phyloP scores from a whole-genome alignment of 2,797 vertebrate genomes.

The Parauchenoglanis ngamensis region DNA sequence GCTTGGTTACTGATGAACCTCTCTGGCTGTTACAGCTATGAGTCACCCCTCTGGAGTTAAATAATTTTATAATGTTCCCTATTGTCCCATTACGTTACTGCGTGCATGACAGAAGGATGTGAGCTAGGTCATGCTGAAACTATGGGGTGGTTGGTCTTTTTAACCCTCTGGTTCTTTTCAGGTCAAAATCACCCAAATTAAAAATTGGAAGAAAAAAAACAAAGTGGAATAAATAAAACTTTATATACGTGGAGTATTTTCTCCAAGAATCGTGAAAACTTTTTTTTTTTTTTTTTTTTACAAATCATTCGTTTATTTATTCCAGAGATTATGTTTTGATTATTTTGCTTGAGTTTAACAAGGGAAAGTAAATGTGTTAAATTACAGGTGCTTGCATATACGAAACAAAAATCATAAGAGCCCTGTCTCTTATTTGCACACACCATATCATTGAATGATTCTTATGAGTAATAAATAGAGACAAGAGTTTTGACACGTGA shows the following conservation, averaged over 20 bases:
- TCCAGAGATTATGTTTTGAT: not conserved
- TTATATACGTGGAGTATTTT: not conserved
- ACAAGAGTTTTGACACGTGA: not conserved
- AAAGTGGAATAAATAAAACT: not conserved
- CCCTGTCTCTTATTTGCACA: not conserved
- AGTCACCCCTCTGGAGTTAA: slow-evolving; percentile 45
- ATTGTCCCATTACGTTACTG: slow-evolving; percentile 15
- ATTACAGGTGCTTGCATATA: not conserved
- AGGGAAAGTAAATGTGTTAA: not conserved
- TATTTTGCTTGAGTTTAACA: not conserved
- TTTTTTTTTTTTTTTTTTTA: not conserved
- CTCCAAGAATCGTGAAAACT: not conserved
- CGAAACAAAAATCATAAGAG: not conserved
- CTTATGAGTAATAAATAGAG: not conserved
- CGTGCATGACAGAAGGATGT: slow-evolving; percentile 32
- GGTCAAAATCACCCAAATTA: not conserved
- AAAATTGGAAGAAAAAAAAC: not conserved
- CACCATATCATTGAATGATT: not conserved
- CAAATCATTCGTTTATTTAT: not conserved
- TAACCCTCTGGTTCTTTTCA: not conserved
- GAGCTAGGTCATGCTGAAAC: slow-evolving; percentile 39
- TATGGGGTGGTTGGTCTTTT: slow-evolving; percentile 33
- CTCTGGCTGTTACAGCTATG: slow-evolving; percentile 42
- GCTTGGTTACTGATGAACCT: slow-evolving; percentile 46
- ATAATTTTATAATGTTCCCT: slow-evolving; percentile 35